Conservation (phyloP, 1,140 invertebrate genomes). For the Dysdera silvatica region DNA sequence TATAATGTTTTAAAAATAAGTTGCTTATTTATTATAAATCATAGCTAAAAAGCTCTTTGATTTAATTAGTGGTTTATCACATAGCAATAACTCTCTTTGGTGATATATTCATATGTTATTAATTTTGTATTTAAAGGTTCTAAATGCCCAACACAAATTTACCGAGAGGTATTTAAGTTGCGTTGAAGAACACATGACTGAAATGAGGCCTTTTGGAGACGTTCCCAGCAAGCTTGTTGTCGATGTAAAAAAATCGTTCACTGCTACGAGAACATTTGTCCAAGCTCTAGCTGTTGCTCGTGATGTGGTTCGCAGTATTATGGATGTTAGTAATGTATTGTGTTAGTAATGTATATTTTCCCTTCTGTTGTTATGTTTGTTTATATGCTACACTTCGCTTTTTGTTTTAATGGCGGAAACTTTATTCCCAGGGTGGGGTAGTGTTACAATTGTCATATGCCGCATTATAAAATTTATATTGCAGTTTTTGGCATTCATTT, state of each 20-base stretch:
- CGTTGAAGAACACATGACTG: conserved; percentile 80
- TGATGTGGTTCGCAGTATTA: conserved; percentile 52
- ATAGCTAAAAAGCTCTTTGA: too few species aligned
- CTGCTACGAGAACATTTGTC: conserved; percentile 85
- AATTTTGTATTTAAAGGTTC: conserved; percentile 48
- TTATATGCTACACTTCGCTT: too few species aligned
- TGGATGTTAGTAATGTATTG: conserved; percentile 29
- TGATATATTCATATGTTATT: too few species aligned
- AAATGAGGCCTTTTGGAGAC: conserved; percentile 88
- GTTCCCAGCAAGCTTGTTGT: conserved; percentile 79
- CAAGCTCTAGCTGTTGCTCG: conserved; percentile 74
- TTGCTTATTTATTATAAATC: background rate
- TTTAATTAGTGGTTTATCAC: too few species aligned
- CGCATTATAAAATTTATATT: too few species aligned
- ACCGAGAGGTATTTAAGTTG: conserved; percentile 75
- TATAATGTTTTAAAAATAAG: background rate
- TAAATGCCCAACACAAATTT: conserved; percentile 83
- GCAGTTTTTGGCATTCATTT: too few species aligned
- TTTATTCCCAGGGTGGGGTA: too few species aligned
- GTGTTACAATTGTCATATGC: too few species aligned
- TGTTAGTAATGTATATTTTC: conserved; percentile 1
- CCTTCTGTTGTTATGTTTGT: background rate
- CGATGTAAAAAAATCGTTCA: conserved; percentile 83
- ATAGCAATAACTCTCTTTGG: too few species aligned
- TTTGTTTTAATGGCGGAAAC: too few species aligned